Evolutionary conservation across 2,888 invertebrate genomes (phyloP).

Genomic region (Pandemis heparana): DNA sequence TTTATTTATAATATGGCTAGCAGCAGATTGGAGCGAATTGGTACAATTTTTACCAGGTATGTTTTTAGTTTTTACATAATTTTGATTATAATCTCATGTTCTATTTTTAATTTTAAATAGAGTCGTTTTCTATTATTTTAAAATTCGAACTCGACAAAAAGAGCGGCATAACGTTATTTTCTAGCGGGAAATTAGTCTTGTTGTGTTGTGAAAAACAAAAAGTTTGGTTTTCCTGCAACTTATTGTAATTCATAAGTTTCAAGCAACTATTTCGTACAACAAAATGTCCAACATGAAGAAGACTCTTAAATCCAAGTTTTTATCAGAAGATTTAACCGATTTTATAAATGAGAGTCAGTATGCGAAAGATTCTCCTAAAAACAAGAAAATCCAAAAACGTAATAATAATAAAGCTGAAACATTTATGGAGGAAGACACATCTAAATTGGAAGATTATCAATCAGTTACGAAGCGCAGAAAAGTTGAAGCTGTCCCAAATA

Average conservation of each 20-base stretch:
- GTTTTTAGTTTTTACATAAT: slow-evolving; percentile 42
- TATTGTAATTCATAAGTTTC: too few relatives aligned
- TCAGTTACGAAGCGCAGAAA: slow-evolving; percentile 64
- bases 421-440: slow-evolving; percentile 60
- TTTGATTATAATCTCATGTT: slow-evolving; percentile 19
- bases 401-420: slow-evolving; percentile 52
- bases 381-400: slow-evolving; percentile 62
- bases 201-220: too few relatives aligned
- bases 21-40: slow-evolving; percentile 90
- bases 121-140: slow-evolving; percentile 30
- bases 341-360: slow-evolving; percentile 65
- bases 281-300: slow-evolving; percentile 66
- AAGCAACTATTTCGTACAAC: not conserved
- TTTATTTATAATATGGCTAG: slow-evolving; percentile 83
- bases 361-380: slow-evolving; percentile 61
- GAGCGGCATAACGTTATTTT: slow-evolving; percentile 24
- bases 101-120: slow-evolving; percentile 29
- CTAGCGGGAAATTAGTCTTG: slow-evolving; percentile 33
- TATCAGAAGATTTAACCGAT: slow-evolving; percentile 63
- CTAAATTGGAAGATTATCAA: slow-evolving; percentile 60
- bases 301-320: slow-evolving; percentile 61
- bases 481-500: slow-evolving; percentile 55
- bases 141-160: slow-evolving; percentile 25
- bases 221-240: too few relatives aligned
- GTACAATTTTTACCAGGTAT: slow-evolving; percentile 90